Base-by-base conservation (phyloP, 2,888 invertebrate genomes). In the Andrena flavipes region DNA sequence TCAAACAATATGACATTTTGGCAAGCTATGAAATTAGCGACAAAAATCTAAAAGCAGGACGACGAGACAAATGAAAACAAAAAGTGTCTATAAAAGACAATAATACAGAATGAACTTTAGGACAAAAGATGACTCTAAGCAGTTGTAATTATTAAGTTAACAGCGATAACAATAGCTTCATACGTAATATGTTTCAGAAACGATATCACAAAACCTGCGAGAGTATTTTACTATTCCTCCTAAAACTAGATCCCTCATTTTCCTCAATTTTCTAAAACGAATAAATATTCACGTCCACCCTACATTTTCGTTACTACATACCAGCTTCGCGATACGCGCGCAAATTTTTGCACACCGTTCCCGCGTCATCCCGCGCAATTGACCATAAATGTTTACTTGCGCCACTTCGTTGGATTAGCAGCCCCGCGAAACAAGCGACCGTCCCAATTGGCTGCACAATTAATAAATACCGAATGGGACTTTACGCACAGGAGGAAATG, bases 391-490 rank as follows among this genome's bases (percentile, higher is more conserved):
- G 35, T 35, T 60, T n/a, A 30, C 3, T 10, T 20, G 16, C 16
- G 7, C 33, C 20, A 1, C 33, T 56, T 26, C 20, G 48, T 67
- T 70, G 26, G 8, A 30, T 51, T 10, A 4, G 10, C 10, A 62
- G 8, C 5, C 8, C 20, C 33, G 20, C 62, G 48, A 65, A 78
- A 33, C 42, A 48, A 29, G 42, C 65, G 54, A n/a, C 54, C 35
- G 16, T 30, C 26, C 0, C 26, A 48, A 35, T 20, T 54, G 62
- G 65, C 51, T 16, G 42, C 23, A n/a, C 48, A 68, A 79, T 79
- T 80, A 79, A 80, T 79, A 72, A 48, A 68, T 23, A 74, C 29
- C 2, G 62, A 62, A 35, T 51, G 60, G 60, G 60, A 26, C 62
- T 63, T 56, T 59, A 59, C n/a, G 42, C 26, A 0, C 8, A 10